phyloP scores from a whole-genome alignment of 2,888 invertebrate species.

The Arrhopalites spinosus region DNA sequence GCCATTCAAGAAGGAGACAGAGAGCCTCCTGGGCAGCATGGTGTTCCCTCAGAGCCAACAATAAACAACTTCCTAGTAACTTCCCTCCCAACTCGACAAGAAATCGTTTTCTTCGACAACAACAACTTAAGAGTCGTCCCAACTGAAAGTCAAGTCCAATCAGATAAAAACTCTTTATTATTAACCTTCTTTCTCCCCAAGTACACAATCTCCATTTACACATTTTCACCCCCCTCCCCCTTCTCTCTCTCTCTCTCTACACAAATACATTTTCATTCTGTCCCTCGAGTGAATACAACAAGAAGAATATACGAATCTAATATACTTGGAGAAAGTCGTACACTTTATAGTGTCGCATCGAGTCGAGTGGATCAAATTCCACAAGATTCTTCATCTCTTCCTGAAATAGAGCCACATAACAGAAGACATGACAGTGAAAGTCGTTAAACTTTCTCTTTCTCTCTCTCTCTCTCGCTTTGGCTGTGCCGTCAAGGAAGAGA shows the following conservation, averaged over 20 bases:
- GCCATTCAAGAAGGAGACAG: constrained; percentile 78
- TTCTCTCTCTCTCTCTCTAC: background rate
- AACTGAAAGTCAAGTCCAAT: constrained; percentile 62
- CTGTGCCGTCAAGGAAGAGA: too few species aligned
- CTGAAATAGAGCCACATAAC: too few species aligned
- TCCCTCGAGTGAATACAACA: too few species aligned
- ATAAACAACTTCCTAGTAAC: constrained; percentile 71
- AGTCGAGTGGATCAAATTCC: too few species aligned
- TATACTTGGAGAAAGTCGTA: too few species aligned
- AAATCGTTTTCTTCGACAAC: constrained; percentile 75
- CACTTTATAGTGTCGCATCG: too few species aligned
- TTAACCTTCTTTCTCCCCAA: too few species aligned
- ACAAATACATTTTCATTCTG: too few species aligned
- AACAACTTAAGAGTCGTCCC: constrained; percentile 68
- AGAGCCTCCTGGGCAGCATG: constrained; percentile 69
- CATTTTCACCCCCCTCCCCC: background rate
- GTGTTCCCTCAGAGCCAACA: constrained; percentile 73
- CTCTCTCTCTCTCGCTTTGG: too few species aligned
- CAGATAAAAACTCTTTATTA: background rate
- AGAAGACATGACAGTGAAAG: too few species aligned
- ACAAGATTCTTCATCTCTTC: too few species aligned
- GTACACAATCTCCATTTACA: background rate
- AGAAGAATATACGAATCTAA: too few species aligned
- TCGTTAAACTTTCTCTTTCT: background rate
- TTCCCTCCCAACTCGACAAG: constrained; percentile 71